Conservation (phyloP, 2,888 invertebrate genomes). For the Agrochola litura region DNA sequence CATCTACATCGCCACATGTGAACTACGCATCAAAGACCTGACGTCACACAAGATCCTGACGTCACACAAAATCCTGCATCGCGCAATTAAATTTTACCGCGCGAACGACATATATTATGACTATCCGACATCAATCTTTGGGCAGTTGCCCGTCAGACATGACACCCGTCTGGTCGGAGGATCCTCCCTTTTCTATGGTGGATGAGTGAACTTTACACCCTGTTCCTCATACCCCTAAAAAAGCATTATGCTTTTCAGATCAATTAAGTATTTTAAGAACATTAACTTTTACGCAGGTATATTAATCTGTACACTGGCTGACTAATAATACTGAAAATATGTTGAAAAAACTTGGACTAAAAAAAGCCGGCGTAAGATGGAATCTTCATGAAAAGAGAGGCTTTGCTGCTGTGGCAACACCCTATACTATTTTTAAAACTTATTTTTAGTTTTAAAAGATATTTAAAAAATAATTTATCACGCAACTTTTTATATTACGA, state of each 20-base stretch:
- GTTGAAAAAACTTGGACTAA: not conserved
- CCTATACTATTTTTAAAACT: not conserved
- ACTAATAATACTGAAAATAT: not conserved
- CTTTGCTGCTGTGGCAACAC: not conserved
- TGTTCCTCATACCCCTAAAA: no score
- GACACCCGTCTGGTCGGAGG: no score
- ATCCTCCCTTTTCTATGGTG: no score
- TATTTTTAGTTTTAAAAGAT: not conserved
- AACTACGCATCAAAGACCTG: no score
- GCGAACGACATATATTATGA: no score
- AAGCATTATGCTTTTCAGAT: not conserved
- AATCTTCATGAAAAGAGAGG: not conserved
- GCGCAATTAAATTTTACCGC: no score
- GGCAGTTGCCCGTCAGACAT: no score
- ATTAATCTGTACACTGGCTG: not conserved
- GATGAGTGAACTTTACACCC: no score
- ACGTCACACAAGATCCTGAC: no score
- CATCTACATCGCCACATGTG: no score
- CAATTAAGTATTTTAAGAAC: not conserved
- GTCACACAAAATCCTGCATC: no score
- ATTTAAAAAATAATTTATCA: not conserved
- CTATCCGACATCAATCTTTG: no score
- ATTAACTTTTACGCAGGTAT: not conserved
- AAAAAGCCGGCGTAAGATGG: not conserved
- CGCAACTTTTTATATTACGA: conserved; percentile 4